Base-by-base conservation (phyloP, 2,113 vertebrate species). In the Nerophis ophidion region DNA sequence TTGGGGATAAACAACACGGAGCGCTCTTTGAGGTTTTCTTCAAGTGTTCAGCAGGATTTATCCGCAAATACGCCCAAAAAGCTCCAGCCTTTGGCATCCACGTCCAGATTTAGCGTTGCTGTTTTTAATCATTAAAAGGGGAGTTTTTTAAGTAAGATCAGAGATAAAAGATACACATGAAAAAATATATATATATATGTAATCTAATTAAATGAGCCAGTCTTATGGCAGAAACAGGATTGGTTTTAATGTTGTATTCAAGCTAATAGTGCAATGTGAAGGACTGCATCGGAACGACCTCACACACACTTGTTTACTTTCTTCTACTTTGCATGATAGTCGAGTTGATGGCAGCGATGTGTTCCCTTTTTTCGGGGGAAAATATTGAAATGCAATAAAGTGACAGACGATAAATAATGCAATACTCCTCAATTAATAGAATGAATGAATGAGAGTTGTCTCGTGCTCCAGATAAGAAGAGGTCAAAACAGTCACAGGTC, bases 61-160 rank as follows among this genome's bases (percentile, higher is more conserved):
- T 9, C 6, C 17, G 12, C 17, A 19, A 51, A 8, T 26, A 51
- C 36, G 1, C 5, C 12, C 47, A 48, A 4, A 7, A 36, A 54
- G 7, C 14, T 36, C 16, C 26, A 51, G 49, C 8, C 11, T 14
- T 53, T 34, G 13, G 33, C 19, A 35, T 6, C 26, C 11, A 11
- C 15, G 10, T 10, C 15, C 33, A 52, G 3, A 35, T 14, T 54
- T 35, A 4, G 26, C 2, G 26, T 26, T 26, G 26, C 26, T 3
- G 26, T 8, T 54, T 3, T 2, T 9, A 50, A 26, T 51, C 26
- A 51, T 13, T 11, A 74, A 58, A 84, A 83, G 69, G 86, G 87
- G 88, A 72, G 75, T 82, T 66, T 75, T 67, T 65, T 75, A 17
- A 4, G 47, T n/a, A 36, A 38, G 49, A 14, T 38, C 11, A 49